Evolutionary conservation across 2,797 vertebrate genomes (phyloP).

Genomic region (Siniperca scherzeri): DNA sequence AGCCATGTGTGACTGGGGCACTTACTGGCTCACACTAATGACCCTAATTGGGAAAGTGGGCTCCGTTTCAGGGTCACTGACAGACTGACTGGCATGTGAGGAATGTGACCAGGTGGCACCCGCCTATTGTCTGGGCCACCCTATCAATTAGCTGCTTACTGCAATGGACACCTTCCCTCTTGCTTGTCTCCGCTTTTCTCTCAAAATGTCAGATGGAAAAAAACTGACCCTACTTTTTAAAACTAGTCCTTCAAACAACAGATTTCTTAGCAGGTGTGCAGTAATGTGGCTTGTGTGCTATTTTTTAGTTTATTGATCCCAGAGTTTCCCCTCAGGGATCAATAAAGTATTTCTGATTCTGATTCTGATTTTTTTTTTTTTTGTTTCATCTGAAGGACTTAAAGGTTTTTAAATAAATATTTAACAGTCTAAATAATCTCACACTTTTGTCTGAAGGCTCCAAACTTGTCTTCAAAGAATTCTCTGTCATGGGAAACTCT

Average conservation of each 20-base stretch:
- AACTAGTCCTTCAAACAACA: slow-evolving; percentile 7
- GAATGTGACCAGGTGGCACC: slow-evolving; percentile 80
- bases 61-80: slow-evolving; percentile 83
- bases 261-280: neutral
- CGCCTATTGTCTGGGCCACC: slow-evolving; percentile 68
- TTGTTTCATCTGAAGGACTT: neutral
- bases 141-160: slow-evolving; percentile 68
- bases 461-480: slow-evolving; percentile 50
- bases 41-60: slow-evolving; percentile 87
- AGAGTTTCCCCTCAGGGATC: too few relatives aligned
- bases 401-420: neutral
- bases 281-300: neutral
- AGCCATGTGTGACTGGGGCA: slow-evolving; percentile 83
- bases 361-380: neutral
- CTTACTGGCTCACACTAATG: slow-evolving; percentile 82
- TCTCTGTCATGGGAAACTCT: slow-evolving; percentile 64
- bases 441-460: slow-evolving; percentile 36
- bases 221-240: slow-evolving; percentile 17
- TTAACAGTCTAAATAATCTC: slow-evolving; percentile 21
- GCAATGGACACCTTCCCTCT: slow-evolving; percentile 60
- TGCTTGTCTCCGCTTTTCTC: slow-evolving; percentile 34
- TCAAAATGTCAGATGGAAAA: slow-evolving; percentile 30
- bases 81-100: slow-evolving; percentile 81
- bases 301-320: neutral
- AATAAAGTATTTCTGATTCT: too few relatives aligned